Evolutionary conservation across 2,888 invertebrate genomes (phyloP).

Genomic region (Sinopyrophorus schimmeli): DNA sequence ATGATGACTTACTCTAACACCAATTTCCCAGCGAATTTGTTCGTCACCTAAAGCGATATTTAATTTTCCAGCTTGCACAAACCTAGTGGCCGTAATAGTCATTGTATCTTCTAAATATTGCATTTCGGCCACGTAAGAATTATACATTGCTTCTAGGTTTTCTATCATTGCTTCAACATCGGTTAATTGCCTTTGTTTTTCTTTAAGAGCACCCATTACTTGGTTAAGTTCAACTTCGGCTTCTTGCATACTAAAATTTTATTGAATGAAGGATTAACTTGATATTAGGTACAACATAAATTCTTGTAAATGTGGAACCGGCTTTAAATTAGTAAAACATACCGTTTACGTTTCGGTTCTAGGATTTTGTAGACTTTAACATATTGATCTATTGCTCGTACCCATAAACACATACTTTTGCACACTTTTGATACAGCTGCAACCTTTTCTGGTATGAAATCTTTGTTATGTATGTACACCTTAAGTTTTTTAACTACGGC

Average conservation of each 20-base stretch:
- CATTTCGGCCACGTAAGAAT: constrained; percentile 74
- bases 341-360: constrained; percentile 84
- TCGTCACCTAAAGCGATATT: constrained; percentile 88
- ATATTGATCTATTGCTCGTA: constrained; percentile 86
- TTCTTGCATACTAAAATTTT: constrained; percentile 65
- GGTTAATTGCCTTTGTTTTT: constrained; percentile 80
- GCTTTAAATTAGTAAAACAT: constrained; percentile 44
- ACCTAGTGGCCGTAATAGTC: constrained; percentile 73
- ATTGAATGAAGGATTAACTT: neutral
- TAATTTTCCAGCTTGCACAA: constrained; percentile 80
- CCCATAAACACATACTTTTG: constrained; percentile 91
- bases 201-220: constrained; percentile 74
- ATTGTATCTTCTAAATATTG: constrained; percentile 75
- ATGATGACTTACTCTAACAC: constrained; percentile 60
- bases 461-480: constrained; percentile 80
- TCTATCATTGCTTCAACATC: constrained; percentile 75
- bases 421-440: constrained; percentile 87
- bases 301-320: neutral
- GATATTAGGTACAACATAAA: neutral
- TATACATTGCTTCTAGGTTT: constrained; percentile 64
- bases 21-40: constrained; percentile 80
- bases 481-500: constrained; percentile 76
- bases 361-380: constrained; percentile 85
- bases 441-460: constrained; percentile 82
- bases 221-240: constrained; percentile 76